Evolutionary conservation across 2,797 vertebrate genomes (phyloP).

Genomic region (Tapera naevia): DNA sequence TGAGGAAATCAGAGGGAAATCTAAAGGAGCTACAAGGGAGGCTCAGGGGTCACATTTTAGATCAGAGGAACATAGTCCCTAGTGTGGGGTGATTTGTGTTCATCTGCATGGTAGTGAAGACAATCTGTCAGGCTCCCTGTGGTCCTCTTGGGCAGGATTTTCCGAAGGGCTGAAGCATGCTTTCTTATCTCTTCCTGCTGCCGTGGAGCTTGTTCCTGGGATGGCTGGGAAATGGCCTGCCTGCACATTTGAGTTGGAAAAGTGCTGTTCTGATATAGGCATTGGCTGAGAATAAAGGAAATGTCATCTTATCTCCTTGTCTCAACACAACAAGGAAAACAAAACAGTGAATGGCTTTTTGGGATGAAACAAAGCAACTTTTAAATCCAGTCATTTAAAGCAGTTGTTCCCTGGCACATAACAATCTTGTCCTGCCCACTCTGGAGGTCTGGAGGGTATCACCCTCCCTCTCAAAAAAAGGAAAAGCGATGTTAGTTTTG

Average conservation of each 20-base stretch:
- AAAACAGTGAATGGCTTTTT: neutral
- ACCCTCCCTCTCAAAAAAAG: too few relatives aligned
- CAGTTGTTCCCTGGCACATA: neutral
- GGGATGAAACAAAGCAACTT: neutral
- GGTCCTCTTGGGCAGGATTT: neutral
- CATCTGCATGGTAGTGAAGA: neutral
- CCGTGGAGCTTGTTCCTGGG: neutral
- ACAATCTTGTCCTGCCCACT: neutral
- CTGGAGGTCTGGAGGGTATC: neutral
- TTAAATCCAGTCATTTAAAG: neutral
- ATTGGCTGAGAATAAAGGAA: neutral
- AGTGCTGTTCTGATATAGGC: neutral
- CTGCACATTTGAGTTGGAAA: neutral
- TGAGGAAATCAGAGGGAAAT: neutral
- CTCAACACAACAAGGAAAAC: neutral
- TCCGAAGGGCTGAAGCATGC: neutral
- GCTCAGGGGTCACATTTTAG: neutral
- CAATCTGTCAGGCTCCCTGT: neutral
- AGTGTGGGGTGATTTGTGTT: neutral
- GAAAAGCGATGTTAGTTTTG: neutral
- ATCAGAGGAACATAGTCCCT: neutral
- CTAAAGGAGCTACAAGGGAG: neutral
- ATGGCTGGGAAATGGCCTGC: neutral
- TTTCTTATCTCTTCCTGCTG: neutral
- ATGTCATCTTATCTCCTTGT: neutral